Conservation (phyloP, 2,888 invertebrate genomes). For the Drosophila pegasa region DNA sequence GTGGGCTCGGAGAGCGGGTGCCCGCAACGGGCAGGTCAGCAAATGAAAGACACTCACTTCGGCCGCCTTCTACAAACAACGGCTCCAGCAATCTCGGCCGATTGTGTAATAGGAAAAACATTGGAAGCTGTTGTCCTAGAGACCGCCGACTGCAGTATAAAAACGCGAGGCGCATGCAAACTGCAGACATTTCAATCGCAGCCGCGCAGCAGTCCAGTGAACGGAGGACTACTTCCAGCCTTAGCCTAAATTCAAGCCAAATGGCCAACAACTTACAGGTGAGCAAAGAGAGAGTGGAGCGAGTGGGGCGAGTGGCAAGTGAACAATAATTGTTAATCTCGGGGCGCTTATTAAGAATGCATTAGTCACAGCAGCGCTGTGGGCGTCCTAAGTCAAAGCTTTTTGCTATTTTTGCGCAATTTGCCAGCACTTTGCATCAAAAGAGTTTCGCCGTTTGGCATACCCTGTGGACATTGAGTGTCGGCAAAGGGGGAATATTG, state of each 20-base stretch:
- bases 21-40: slow-evolving; percentile 34
- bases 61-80: slow-evolving; percentile 35
- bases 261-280: slow-evolving; percentile 67
- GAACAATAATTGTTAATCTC: slow-evolving; percentile 20
- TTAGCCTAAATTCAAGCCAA: slow-evolving; percentile 30
- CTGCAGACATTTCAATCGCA: slow-evolving; percentile 66
- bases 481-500: background rate
- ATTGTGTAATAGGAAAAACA: slow-evolving; percentile 74
- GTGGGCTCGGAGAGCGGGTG: slow-evolving; percentile 13
- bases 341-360: slow-evolving; percentile 47
- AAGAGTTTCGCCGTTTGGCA: slow-evolving; percentile 18
- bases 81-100: slow-evolving; percentile 9
- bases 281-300: slow-evolving; percentile 33
- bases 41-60: slow-evolving; percentile 51
- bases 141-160: slow-evolving; percentile 52
- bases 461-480: background rate
- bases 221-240: slow-evolving; percentile 8
- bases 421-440: slow-evolving; percentile 21
- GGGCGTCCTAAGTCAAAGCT: background rate
- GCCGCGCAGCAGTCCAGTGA: slow-evolving; percentile 32
- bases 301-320: too few relatives aligned
- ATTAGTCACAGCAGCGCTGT: slow-evolving; percentile 30
- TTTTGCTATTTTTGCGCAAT: slow-evolving; percentile 15
- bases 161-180: slow-evolving; percentile 47
- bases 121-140: slow-evolving; percentile 52